phyloP scores from a whole-genome alignment of 2,113 vertebrate genomes.

The Grantiella picta region DNA sequence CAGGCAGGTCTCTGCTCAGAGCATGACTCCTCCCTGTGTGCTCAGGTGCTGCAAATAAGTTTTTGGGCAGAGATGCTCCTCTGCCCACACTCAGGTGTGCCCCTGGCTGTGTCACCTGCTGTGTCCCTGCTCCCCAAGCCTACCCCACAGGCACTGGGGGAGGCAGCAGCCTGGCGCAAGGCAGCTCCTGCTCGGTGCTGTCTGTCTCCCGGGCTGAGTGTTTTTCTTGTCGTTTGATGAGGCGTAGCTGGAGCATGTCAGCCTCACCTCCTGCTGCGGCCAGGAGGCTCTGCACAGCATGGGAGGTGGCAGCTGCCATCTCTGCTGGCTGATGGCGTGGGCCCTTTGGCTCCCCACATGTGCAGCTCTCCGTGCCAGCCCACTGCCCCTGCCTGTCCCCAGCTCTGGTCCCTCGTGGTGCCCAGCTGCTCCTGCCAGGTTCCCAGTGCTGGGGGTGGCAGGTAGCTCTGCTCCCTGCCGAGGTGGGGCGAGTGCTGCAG shows the following conservation, averaged over 20 bases:
- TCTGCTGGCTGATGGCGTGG: fast-evolving
- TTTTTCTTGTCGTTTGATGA: background rate
- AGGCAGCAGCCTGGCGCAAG: background rate
- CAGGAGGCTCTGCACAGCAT: background rate
- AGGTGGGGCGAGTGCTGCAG: background rate
- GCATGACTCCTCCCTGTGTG: background rate
- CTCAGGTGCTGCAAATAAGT: background rate
- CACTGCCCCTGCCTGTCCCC: background rate
- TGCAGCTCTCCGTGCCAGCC: background rate
- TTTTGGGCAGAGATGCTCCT: background rate
- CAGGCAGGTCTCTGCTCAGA: background rate
- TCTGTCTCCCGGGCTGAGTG: background rate
- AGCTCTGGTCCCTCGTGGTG: background rate
- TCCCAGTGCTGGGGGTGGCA: background rate
- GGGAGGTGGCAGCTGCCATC: background rate
- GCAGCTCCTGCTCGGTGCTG: background rate
- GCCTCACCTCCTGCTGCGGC: background rate
- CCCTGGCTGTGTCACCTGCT: background rate
- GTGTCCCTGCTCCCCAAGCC: background rate
- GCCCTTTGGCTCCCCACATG: fast-evolving
- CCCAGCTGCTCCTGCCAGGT: background rate
- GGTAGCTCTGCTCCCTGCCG: background rate
- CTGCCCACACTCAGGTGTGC: fast-evolving
- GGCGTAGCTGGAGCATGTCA: background rate
- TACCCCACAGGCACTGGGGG: fast-evolving